Conservation (phyloP, 2,113 vertebrate species). For the Ondatra zibethicus region DNA sequence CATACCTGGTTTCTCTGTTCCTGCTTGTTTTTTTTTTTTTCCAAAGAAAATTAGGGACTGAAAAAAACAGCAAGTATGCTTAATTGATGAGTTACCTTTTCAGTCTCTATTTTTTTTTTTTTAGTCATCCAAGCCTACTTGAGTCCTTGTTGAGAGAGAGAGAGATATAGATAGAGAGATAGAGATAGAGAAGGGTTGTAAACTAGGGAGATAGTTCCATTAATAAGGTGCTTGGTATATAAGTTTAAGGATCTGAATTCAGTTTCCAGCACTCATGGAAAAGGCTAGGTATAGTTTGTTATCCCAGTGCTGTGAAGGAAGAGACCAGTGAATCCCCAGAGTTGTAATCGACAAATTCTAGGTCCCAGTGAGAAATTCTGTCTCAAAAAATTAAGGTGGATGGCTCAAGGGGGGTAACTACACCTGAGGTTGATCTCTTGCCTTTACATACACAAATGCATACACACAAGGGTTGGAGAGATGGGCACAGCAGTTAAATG, state of each 20-base stretch:
- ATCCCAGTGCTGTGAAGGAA: background rate
- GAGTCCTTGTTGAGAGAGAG: background rate
- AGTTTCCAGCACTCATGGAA: background rate
- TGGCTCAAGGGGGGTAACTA: background rate
- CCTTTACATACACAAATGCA: background rate
- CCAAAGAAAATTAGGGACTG: background rate
- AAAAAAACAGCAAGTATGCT: background rate
- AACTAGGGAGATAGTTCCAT: background rate
- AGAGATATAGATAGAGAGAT: too few species aligned
- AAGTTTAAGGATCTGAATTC: background rate
- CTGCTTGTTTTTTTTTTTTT: background rate
- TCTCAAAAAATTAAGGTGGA: background rate
- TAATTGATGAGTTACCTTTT: background rate
- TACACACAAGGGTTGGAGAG: background rate
- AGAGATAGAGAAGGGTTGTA: fast-evolving
- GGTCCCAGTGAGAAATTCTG: background rate
- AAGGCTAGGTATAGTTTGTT: background rate
- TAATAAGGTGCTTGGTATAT: background rate
- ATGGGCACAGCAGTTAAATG: background rate
- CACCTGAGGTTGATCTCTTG: background rate
- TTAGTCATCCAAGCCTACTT: background rate
- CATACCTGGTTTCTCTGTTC: too few species aligned
- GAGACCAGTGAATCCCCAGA: background rate
- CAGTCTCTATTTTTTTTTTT: background rate
- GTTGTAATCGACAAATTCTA: background rate